phyloP scores from a whole-genome alignment of 2,797 vertebrate species.

The Lemur catta region DNA sequence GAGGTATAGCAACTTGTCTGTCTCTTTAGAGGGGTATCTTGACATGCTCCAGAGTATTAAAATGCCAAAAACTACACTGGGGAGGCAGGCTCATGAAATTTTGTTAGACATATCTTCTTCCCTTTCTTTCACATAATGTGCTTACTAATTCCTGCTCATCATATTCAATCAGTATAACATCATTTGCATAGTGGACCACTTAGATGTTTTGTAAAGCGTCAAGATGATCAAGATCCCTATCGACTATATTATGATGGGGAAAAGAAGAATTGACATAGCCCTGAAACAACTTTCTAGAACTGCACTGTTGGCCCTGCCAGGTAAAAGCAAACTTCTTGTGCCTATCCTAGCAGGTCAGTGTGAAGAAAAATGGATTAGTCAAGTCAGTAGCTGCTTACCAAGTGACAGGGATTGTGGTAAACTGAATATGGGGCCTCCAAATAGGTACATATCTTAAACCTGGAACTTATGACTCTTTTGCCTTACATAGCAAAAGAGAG shows the following conservation, averaged over 20 bases:
- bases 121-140: neutral
- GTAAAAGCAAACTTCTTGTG: neutral
- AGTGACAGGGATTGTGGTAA: neutral
- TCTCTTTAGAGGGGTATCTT: neutral
- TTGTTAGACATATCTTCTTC: neutral
- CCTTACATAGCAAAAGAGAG: neutral
- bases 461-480: neutral
- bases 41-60: neutral
- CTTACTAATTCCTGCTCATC: neutral
- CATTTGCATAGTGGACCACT: neutral
- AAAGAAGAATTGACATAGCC: neutral
- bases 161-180: neutral
- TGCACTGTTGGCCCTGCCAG: neutral
- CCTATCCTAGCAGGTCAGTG: neutral
- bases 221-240: neutral
- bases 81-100: neutral
- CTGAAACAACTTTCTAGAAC: neutral
- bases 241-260: neutral
- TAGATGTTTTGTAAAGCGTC: neutral
- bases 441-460: neutral
- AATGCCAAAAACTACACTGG: neutral
- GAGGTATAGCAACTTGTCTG: neutral
- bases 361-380: neutral
- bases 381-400: neutral
- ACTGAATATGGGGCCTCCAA: neutral